Evolutionary conservation across 2,888 invertebrate genomes (phyloP), one percentile per base, ranked within the genome.

Genomic region (Physocephala rufipes): DNA sequence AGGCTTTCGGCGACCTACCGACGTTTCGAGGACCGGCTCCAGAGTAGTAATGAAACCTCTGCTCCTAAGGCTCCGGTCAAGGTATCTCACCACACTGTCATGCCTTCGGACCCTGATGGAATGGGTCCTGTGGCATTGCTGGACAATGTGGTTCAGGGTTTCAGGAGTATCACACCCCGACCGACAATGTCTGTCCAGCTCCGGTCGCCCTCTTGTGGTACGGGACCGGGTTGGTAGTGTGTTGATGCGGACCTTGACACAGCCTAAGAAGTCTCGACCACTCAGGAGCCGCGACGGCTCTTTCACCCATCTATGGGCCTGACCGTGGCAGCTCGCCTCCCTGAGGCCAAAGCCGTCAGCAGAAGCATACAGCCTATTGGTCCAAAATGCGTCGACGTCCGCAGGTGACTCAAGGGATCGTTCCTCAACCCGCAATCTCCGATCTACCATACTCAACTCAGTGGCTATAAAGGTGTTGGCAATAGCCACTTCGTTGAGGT

Each of bases 141-240:
- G 59, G n/a, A 21, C n/a, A 3, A 59, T 59, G n/a, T 59, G 59
- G 30, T 59, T 59, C 30, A 30, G 24, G 16, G 59, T 59, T 59
- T 59, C 59, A 5, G 59, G 59, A 15, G 5, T 24, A 2, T 3
- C n/a, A 59, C 59, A 59, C 16, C 59, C 24, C 4, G 59, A 24
- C 24, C 59, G 59, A 24, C 59, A 59, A 5, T 59, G 12, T 21
- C 59, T 24, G 21, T 59, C 59, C 2, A 19, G 59, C n/a, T 4
- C 26, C 4, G 26, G 59, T 21, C 59, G 2, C 7, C 59, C 24
- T 16, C 59, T 16, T 2, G 59, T 12, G 12, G 59, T 59, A 19
- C 59, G 59, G n/a, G 59, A 59, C 21, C 30, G 12, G 30, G 59
- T 21, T 16, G 61, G 30, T 13, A 61, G 21, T n/a, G 61, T 36